Conservation (phyloP, 2,888 invertebrate species). For the Eumacrocentrus americanus region DNA sequence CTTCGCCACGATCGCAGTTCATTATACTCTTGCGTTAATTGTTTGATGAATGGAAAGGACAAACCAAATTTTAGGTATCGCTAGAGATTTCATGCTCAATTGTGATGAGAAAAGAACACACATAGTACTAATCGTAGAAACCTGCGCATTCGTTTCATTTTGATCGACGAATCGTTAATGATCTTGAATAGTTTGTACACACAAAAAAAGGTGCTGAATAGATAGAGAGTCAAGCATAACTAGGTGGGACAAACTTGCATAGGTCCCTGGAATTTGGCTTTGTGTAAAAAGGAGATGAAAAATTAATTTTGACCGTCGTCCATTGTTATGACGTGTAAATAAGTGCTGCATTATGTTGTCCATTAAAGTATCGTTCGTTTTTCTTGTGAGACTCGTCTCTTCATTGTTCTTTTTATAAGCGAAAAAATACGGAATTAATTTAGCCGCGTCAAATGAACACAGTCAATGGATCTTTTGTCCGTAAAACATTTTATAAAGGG, state of each 20-base stretch:
- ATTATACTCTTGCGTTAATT: neutral
- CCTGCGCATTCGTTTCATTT: conserved; percentile 18
- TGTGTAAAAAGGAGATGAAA: conserved; percentile 17
- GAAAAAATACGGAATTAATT: neutral
- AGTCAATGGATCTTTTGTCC: conserved; percentile 22
- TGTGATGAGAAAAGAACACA: conserved; percentile 32
- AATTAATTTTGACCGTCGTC: conserved; percentile 19
- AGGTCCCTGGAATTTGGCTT: too few relatives aligned
- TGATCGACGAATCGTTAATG: conserved; percentile 23
- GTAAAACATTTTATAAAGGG: conserved; percentile 9
- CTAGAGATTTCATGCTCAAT: conserved; percentile 45
- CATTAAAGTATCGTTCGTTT: conserved; percentile 14
- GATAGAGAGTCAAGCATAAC: conserved; percentile 21
- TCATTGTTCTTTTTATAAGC: neutral
- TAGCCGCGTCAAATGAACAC: neutral
- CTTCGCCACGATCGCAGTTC: neutral
- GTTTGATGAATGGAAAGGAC: conserved; percentile 17
- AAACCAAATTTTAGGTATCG: conserved; percentile 43
- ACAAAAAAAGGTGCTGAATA: conserved; percentile 32
- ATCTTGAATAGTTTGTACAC: conserved; percentile 9
- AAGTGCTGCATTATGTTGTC: conserved; percentile 21
- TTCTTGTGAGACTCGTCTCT: neutral
- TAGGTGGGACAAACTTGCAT: too few relatives aligned
- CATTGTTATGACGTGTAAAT: conserved; percentile 20
- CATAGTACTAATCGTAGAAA: neutral